These are phyloP conservation scores for Cloeon dipterum DNA, from an alignment of 2,888 invertebrate genomes.

Conservation along the genomic window DNA sequence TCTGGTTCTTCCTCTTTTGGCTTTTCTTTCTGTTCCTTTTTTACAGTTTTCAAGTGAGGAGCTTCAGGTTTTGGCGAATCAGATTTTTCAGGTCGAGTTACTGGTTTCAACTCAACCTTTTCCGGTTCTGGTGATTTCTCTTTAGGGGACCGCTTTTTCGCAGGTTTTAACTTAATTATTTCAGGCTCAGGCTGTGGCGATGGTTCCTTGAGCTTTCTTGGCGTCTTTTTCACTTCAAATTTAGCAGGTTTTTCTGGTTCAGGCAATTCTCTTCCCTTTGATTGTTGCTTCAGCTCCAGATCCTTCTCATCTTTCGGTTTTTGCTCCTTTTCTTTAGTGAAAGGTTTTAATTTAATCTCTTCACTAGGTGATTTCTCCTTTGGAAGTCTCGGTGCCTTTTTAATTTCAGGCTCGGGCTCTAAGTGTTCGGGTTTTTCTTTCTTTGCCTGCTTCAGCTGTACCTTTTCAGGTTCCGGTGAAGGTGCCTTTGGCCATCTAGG, in stretches of 20 bases:
- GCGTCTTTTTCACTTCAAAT: constrained; percentile 10
- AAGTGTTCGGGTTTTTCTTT: constrained; percentile 18
- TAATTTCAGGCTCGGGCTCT: constrained; percentile 12
- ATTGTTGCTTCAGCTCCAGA: constrained; percentile 16
- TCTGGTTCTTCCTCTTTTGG: constrained; percentile 6
- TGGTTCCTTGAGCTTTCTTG: constrained; percentile 6
- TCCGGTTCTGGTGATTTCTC: constrained; percentile 3
- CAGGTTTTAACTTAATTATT: too few species aligned
- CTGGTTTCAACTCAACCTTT: neutral
- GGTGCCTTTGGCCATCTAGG: too few species aligned
- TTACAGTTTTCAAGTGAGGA: constrained; percentile 10
- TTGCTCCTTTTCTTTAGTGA: constrained; percentile 13
- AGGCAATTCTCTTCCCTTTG: constrained; percentile 19
- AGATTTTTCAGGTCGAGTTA: too few species aligned
- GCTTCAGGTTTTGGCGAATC: too few species aligned
- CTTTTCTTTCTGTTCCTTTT: constrained; percentile 9
- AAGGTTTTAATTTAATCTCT: constrained; percentile 16
- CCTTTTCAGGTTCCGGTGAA: too few species aligned
- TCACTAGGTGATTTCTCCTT: constrained; percentile 10
- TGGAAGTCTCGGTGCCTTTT: constrained; percentile 13
- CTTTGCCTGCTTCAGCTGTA: too few species aligned
- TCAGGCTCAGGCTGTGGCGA: constrained; percentile 7
- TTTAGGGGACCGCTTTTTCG: constrained; percentile 14
- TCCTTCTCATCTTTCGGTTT: constrained; percentile 9
- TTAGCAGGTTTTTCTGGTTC: constrained; percentile 8